Evolutionary conservation across 2,113 vertebrate species (phyloP).

Genomic region (Gadus macrocephalus): DNA sequence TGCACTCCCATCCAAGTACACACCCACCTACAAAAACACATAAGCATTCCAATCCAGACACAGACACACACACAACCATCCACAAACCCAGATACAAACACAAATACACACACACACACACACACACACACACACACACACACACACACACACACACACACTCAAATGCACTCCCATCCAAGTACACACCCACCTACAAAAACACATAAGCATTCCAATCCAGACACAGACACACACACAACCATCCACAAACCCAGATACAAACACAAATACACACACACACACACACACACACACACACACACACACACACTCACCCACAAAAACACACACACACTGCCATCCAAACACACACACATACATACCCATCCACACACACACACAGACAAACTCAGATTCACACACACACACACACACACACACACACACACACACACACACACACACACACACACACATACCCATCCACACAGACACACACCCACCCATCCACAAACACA

Average conservation of each 20-base stretch:
- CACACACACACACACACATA: conserved; percentile 1
- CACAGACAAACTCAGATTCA: not conserved
- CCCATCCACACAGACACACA: conserved; percentile 11
- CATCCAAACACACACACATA: conserved; percentile 7
- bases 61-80: no score
- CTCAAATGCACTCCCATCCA: not conserved
- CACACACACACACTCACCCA: conserved; percentile 5
- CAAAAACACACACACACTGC: conserved; percentile 2
- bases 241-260: no score
- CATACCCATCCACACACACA: no score
- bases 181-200: not conserved
- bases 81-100: no score
- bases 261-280: no score
- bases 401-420: conserved; percentile 1
- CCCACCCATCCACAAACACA: conserved; percentile 10
- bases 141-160: no score
- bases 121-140: no score
- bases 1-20: not conserved
- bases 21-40: not conserved
- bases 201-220: not conserved
- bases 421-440: not conserved
- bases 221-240: no score
- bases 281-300: conserved; percentile 11
- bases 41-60: not conserved
- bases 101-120: no score